A percentile compares a stretch with the other conserved stretches of the same genome.
These are phyloP conservation scores for Artibeus jamaicensis DNA, from an alignment of 2,797 vertebrate species.

Conservation along the genomic window DNA sequence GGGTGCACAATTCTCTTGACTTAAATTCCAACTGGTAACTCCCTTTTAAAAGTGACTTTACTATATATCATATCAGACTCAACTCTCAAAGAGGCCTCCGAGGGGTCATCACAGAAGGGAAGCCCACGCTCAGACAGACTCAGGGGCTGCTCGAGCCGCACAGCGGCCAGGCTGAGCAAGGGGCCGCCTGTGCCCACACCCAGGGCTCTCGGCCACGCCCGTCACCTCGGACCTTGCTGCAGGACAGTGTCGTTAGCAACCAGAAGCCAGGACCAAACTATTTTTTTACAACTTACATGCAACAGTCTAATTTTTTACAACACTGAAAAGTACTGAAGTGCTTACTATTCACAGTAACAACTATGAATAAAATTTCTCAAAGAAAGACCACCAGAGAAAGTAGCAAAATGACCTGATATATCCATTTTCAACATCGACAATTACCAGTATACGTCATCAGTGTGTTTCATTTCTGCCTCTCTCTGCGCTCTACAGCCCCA, in stretches of 20 bases:
- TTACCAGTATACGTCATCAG: neutral
- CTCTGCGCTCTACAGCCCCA: neutral
- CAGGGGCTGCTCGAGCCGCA: neutral
- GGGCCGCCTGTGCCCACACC: neutral
- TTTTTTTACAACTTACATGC: neutral
- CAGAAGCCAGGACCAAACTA: neutral
- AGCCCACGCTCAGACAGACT: neutral
- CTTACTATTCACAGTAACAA: constrained; percentile 28
- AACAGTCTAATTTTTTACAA: constrained; percentile 8
- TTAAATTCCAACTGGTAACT: neutral
- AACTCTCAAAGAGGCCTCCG: neutral
- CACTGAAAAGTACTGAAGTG: constrained; percentile 11
- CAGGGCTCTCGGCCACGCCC: neutral
- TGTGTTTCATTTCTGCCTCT: neutral
- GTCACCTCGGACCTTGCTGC: neutral
- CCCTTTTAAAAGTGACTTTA: constrained; percentile 28
- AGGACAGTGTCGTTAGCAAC: neutral
- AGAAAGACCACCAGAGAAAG: neutral
- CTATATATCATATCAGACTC: neutral
- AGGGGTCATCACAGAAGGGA: neutral
- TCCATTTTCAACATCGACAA: neutral
- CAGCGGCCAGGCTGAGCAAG: neutral
- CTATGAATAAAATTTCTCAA: neutral
- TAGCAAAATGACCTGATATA: neutral
- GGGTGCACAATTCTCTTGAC: neutral